A percentile compares a stretch with the other conserved stretches of the same genome.
phyloP scores from a whole-genome alignment of 2,888 invertebrate species.

The Coecobrya sp. region DNA sequence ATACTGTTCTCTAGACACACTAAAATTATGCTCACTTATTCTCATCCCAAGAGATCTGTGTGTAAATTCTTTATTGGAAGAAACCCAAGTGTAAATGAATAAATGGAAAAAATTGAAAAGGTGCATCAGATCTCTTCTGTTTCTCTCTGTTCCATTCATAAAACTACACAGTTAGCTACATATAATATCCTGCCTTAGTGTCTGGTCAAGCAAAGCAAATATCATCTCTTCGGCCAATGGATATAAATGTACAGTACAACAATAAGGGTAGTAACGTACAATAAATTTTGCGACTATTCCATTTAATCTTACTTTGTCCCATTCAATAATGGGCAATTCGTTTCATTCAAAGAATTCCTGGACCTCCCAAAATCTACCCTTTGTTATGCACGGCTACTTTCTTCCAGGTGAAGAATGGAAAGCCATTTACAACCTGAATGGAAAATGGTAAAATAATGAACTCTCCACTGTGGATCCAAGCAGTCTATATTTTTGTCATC shows the following conservation, averaged over 20 bases:
- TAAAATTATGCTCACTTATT: background rate
- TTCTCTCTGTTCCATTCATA: slow-evolving; percentile 19
- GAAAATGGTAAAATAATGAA: slow-evolving; percentile 76
- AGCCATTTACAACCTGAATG: slow-evolving; percentile 45
- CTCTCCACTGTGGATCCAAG: slow-evolving; percentile 46
- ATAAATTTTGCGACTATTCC: slow-evolving; percentile 58
- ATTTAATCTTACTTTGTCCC: slow-evolving; percentile 16
- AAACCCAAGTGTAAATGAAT: slow-evolving; percentile 57
- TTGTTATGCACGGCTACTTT: slow-evolving; percentile 61
- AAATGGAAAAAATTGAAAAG: slow-evolving; percentile 55
- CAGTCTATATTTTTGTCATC: slow-evolving; percentile 78
- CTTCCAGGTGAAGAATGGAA: slow-evolving; percentile 30
- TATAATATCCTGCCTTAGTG: background rate
- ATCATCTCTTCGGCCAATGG: background rate
- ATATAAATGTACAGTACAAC: background rate
- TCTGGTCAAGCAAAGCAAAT: slow-evolving; percentile 73
- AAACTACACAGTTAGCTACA: slow-evolving; percentile 23
- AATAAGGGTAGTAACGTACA: background rate
- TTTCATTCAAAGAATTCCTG: slow-evolving; percentile 60
- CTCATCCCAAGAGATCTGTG: background rate
- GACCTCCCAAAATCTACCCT: slow-evolving; percentile 76
- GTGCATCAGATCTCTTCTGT: slow-evolving; percentile 20
- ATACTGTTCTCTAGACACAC: slow-evolving; percentile 18
- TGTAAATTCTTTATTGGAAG: slow-evolving; percentile 45
- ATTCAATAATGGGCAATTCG: slow-evolving; percentile 40